phyloP scores from a whole-genome alignment of 2,888 invertebrate species.

The Scrobipalpa costella region DNA sequence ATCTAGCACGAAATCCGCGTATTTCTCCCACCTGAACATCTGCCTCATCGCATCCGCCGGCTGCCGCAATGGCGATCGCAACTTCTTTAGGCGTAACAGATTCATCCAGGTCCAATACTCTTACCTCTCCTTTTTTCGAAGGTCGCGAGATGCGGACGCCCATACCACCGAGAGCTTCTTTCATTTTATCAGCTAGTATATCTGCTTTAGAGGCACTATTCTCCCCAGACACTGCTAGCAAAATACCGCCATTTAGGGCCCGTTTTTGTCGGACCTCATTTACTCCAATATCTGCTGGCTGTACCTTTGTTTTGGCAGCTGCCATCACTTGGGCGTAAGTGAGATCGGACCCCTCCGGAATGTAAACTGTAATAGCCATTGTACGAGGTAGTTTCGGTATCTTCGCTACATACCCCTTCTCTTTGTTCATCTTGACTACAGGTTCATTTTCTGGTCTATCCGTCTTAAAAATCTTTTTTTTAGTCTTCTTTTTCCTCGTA shows the following conservation, averaged over 20 bases:
- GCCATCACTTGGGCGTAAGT: slow-evolving; percentile 1
- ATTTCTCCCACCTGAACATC: neutral
- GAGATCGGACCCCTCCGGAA: neutral
- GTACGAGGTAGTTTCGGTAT: neutral
- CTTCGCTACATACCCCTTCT: neutral
- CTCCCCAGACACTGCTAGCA: neutral
- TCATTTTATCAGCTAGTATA: neutral
- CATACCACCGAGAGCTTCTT: too few species aligned
- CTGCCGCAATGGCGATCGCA: neutral
- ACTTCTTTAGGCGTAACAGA: neutral
- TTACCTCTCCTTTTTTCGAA: neutral
- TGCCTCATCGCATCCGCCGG: neutral
- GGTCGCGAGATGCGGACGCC: neutral
- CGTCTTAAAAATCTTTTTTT: too few species aligned
- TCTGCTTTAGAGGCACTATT: neutral
- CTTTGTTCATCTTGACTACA: neutral
- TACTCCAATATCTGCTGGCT: neutral
- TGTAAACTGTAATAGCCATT: neutral
- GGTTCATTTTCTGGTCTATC: neutral
- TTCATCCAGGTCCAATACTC: neutral
- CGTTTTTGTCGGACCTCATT: neutral
- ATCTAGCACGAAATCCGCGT: neutral
- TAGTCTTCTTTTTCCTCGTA: neutral
- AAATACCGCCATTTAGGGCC: neutral
- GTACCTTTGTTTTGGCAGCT: neutral